These are phyloP conservation scores for Microplitis demolitor DNA, from an alignment of 1,140 invertebrate genomes.

Conservation along the genomic window DNA sequence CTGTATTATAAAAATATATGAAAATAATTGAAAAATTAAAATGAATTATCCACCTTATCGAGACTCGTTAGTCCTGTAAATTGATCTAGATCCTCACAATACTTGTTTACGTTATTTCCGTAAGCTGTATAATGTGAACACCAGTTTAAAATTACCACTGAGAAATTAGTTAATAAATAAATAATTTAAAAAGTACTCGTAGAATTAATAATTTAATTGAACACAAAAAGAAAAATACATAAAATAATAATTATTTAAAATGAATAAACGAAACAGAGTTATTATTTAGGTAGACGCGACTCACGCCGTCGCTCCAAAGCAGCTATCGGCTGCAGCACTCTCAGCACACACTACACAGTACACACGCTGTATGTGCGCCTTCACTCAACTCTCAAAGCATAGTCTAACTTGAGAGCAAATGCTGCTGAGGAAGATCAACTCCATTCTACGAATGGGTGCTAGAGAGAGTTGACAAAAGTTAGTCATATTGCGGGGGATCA, in stretches of 20 bases:
- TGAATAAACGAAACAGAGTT: neutral
- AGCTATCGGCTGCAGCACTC: conserved; percentile 33
- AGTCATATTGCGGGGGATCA: neutral
- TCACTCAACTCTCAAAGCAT: neutral
- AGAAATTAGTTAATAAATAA: no score
- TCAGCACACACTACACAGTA: conserved; percentile 24
- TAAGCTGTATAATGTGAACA: no score
- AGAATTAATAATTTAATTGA: no score
- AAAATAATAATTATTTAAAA: neutral
- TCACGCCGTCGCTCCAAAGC: conserved; percentile 22
- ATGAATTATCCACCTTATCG: no score
- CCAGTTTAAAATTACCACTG: no score
- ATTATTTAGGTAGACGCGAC: neutral
- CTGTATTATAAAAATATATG: no score
- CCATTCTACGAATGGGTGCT: neutral
- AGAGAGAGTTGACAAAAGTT: neutral
- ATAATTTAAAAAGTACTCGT: no score
- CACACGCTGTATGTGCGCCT: conserved; percentile 21
- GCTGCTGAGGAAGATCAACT: neutral
- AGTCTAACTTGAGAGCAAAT: neutral
- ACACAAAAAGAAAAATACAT: neutral
- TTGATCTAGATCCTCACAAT: no score
- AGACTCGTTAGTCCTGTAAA: no score
- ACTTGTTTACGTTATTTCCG: no score
- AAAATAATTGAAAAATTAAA: no score